Percentiles rank a stretch among this genome's conserved stretches.
These are phyloP conservation scores for Canis aureus DNA, from an alignment of 2,113 vertebrate species.

Conservation along the genomic window DNA sequence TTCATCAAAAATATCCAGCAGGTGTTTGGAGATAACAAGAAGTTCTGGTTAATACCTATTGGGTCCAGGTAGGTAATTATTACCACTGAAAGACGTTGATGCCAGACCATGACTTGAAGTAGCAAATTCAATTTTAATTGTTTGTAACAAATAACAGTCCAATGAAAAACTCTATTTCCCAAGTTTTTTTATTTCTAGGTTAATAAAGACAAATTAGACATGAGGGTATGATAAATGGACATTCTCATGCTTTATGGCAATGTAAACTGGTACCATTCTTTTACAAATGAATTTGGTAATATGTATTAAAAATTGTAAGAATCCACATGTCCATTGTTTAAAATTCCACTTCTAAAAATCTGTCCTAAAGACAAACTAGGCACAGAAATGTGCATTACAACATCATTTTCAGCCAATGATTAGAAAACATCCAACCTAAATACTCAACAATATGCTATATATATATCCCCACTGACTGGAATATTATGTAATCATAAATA, in stretches of 20 bases:
- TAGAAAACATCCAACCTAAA: slow-evolving; percentile 5
- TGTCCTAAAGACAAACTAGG: background rate
- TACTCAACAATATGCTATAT: background rate
- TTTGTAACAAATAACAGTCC: background rate
- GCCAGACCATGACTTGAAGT: background rate
- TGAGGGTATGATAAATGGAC: background rate
- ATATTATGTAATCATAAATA: background rate
- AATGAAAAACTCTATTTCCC: background rate
- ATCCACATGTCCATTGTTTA: background rate
- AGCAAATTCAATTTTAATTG: slow-evolving; percentile 45
- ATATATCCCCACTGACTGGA: background rate
- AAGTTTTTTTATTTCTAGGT: slow-evolving; percentile 50
- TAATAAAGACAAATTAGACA: slow-evolving; percentile 30
- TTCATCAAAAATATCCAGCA: slow-evolving; percentile 94
- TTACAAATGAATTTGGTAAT: slow-evolving; percentile 40
- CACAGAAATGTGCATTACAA: background rate
- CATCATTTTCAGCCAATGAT: background rate
- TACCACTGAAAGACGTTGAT: slow-evolving; percentile 42
- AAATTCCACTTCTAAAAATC: background rate
- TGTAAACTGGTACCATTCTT: slow-evolving; percentile 21
- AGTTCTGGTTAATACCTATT: slow-evolving; percentile 95
- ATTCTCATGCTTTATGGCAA: slow-evolving; percentile 4
- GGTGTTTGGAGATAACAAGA: slow-evolving; percentile 96
- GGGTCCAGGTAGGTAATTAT: slow-evolving; percentile 92
- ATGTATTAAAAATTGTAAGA: background rate